Evolutionary conservation across 2,113 vertebrate genomes (phyloP).

Genomic region (Sapajus apella): DNA sequence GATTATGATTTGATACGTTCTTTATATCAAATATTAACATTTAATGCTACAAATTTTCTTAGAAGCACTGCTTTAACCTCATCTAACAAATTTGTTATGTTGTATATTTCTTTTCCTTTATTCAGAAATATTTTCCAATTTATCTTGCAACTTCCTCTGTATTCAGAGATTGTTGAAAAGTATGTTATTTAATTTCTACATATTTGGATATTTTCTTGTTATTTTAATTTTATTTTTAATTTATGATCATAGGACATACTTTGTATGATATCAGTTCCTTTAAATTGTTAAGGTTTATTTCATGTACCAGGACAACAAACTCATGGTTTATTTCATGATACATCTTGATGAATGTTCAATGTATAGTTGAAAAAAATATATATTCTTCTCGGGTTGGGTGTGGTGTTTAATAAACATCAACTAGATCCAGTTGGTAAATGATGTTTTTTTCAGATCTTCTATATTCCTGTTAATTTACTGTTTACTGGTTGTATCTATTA

Average conservation of each 20-base stretch:
- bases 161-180: not conserved
- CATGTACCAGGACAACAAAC: not conserved
- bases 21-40: not conserved
- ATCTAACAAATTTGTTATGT: not conserved
- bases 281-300: not conserved
- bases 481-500: not conserved
- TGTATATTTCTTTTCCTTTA: not conserved
- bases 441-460: not conserved
- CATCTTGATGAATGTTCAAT: not conserved
- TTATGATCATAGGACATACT: not conserved
- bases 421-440: not conserved
- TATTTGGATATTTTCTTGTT: not conserved
- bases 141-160: not conserved
- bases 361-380: not conserved
- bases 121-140: conserved; percentile 19
- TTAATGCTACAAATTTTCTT: not conserved
- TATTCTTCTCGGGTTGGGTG: not conserved
- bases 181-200: not conserved
- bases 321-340: not conserved
- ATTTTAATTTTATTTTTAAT: not conserved
- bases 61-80: not conserved
- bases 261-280: not conserved
- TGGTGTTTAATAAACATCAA: not conserved
- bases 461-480: not conserved
- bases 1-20: not conserved